A percentile compares a stretch with the other conserved stretches of the same genome.
phyloP scores from a whole-genome alignment of 2,797 vertebrate genomes.

The Pangasius sanitwongsei region DNA sequence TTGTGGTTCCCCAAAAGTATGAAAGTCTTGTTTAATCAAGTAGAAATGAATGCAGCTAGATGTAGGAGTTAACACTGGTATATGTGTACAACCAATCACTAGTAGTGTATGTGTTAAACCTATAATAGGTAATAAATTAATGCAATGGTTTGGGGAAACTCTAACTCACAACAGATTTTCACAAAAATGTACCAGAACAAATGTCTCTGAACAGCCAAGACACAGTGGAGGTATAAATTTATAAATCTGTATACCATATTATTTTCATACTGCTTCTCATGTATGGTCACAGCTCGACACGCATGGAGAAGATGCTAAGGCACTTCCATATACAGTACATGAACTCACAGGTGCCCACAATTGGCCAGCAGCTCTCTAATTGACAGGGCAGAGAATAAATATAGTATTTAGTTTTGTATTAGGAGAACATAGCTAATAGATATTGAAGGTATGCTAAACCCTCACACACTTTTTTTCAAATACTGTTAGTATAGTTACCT shows the following conservation, averaged over 20 bases:
- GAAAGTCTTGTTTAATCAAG: background rate
- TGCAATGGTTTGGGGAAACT: background rate
- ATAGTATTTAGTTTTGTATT: background rate
- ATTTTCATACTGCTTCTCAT: background rate
- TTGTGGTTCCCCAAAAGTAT: no score
- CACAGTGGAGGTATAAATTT: background rate
- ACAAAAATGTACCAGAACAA: background rate
- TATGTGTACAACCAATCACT: background rate
- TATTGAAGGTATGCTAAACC: background rate
- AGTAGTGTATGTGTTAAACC: background rate
- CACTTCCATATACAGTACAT: background rate
- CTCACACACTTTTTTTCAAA: background rate
- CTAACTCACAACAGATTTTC: background rate
- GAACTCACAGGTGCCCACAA: background rate
- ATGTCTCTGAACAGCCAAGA: background rate
- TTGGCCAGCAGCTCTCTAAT: background rate
- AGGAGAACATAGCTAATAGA: background rate
- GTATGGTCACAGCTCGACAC: background rate
- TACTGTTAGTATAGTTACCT: background rate
- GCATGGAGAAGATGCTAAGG: background rate
- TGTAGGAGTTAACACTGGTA: background rate
- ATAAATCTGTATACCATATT: background rate
- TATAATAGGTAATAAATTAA: background rate
- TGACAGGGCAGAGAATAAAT: background rate
- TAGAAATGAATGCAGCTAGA: background rate